Percentiles rank a stretch among this genome's conserved stretches.
Conservation (phyloP, 2,888 invertebrate species). For the Sminthurinus aureus region DNA sequence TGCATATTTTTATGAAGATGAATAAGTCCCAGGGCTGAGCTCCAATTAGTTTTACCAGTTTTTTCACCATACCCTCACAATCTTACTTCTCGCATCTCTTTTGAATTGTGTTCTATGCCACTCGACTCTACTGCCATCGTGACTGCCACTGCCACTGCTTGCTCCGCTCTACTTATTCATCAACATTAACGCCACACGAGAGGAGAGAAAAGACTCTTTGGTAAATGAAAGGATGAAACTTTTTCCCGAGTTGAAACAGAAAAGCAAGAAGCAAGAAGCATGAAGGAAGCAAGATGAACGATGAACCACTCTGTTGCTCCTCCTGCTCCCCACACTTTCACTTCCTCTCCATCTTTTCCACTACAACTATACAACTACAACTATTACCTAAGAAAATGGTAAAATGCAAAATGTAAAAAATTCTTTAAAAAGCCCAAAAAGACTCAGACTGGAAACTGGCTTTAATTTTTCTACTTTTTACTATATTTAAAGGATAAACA, state of each 20-base stretch:
- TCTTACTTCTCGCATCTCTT: too few species aligned
- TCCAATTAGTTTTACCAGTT: conserved; percentile 23
- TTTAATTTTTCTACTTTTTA: too few species aligned
- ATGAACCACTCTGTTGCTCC: background rate
- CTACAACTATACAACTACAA: background rate
- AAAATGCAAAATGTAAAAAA: too few species aligned
- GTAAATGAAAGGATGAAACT: background rate
- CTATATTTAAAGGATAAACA: too few species aligned
- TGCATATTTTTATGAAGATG: conserved; percentile 32
- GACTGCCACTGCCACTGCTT: background rate
- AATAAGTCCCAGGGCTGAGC: conserved; percentile 34
- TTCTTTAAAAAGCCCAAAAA: too few species aligned
- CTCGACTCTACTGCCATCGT: too few species aligned
- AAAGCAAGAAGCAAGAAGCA: too few species aligned
- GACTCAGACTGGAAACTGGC: too few species aligned
- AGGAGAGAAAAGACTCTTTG: background rate
- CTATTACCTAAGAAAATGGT: too few species aligned
- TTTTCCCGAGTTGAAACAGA: background rate
- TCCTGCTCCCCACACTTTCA: background rate
- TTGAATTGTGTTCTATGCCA: too few species aligned
- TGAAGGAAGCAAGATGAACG: background rate
- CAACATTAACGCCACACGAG: conserved; percentile 24
- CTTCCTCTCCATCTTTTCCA: background rate
- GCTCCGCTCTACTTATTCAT: conserved; percentile 2
- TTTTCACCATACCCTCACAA: background rate